phyloP scores from a whole-genome alignment of 2,797 vertebrate species.

The Cynopterus sphinx region DNA sequence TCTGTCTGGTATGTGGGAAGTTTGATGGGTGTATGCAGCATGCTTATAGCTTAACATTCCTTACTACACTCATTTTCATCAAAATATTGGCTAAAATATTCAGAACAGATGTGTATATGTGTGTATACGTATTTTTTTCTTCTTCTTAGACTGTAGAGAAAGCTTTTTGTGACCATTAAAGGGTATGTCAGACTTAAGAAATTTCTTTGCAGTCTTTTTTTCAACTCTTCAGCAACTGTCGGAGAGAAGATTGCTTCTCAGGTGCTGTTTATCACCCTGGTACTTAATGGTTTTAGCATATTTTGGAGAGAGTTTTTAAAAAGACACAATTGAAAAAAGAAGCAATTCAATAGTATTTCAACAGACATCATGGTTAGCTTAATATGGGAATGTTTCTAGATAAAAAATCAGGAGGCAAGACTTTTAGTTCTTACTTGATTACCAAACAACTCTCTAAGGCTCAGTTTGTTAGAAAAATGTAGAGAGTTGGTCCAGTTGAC shows the following conservation, averaged over 20 bases:
- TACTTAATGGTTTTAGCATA: conserved; percentile 53
- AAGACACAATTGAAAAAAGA: conserved; percentile 3
- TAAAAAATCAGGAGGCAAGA: conserved; percentile 6
- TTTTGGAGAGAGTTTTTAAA: neutral
- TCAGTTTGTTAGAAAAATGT: neutral
- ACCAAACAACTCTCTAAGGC: conserved; percentile 7
- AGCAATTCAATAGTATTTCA: conserved; percentile 38
- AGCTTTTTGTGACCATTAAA: conserved; percentile 37
- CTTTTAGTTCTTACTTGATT: conserved; percentile 27
- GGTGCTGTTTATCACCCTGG: conserved; percentile 31
- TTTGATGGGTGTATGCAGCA: conserved; percentile 60
- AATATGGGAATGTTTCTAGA: conserved; percentile 19
- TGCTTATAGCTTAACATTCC: conserved; percentile 64
- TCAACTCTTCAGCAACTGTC: conserved; percentile 11
- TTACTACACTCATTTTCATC: conserved; percentile 65
- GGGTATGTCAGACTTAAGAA: conserved; percentile 34
- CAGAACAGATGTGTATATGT: conserved; percentile 69
- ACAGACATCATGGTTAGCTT: neutral
- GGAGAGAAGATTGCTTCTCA: conserved; percentile 31
- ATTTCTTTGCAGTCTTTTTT: conserved; percentile 27
- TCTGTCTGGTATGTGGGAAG: conserved; percentile 59
- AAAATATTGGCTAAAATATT: conserved; percentile 72
- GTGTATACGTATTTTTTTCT: conserved; percentile 16
- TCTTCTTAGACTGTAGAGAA: conserved; percentile 49
- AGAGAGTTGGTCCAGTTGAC: neutral